Percentiles rank a stretch among this genome's conserved stretches.
phyloP scores from a whole-genome alignment of 2,113 vertebrate species.

The Odobenus rosmarus region DNA sequence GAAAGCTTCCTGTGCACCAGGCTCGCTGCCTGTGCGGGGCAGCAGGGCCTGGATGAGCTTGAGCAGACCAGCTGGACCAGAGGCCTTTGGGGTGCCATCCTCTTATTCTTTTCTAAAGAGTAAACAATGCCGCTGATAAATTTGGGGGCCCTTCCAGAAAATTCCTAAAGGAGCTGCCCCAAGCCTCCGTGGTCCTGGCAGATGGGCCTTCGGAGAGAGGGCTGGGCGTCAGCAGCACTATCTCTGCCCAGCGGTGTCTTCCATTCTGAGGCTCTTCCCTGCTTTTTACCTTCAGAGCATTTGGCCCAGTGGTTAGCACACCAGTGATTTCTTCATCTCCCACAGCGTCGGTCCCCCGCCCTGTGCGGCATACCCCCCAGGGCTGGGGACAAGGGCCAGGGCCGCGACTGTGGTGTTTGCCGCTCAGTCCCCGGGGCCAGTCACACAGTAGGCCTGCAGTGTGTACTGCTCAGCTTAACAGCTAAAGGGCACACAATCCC shows the following conservation, averaged over 20 bases:
- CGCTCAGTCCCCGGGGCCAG: background rate
- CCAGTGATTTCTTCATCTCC: too few relatives aligned
- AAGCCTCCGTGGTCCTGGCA: too few relatives aligned
- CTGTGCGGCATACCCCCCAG: accelerated
- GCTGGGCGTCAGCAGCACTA: accelerated
- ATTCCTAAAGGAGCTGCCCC: background rate
- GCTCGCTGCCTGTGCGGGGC: background rate
- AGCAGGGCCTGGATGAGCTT: background rate
- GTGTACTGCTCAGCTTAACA: background rate
- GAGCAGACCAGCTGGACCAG: background rate
- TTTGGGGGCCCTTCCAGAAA: background rate
- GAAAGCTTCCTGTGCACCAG: background rate
- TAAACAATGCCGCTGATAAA: background rate
- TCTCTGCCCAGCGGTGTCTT: background rate
- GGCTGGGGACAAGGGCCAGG: too few relatives aligned
- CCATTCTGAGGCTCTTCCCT: background rate
- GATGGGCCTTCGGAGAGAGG: background rate
- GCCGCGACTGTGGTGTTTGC: too few relatives aligned
- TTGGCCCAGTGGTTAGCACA: too few relatives aligned
- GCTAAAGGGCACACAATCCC: too few relatives aligned
- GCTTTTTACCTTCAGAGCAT: accelerated
- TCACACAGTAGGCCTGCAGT: background rate
- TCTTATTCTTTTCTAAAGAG: background rate
- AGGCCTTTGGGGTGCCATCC: background rate
- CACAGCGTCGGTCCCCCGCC: background rate